phyloP scores from a whole-genome alignment of 2,113 vertebrate genomes.

The Anguilla japonica region DNA sequence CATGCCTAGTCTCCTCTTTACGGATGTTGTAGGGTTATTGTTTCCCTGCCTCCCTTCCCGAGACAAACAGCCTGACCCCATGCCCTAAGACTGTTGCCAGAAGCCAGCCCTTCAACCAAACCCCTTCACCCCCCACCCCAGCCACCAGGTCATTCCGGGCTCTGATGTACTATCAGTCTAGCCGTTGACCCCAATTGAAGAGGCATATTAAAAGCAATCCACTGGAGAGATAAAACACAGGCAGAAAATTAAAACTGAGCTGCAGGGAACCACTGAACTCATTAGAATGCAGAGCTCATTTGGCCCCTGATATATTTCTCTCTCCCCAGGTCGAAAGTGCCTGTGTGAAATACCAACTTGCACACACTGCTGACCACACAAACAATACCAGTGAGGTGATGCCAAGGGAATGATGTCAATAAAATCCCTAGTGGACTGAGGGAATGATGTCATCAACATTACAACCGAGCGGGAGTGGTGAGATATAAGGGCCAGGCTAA shows the following conservation, averaged over 20 bases:
- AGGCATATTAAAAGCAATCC: not conserved
- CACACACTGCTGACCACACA: not conserved
- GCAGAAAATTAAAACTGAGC: not conserved
- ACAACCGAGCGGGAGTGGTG: not conserved
- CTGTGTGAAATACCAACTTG: not conserved
- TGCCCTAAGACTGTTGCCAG: not conserved
- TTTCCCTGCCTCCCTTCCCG: not conserved
- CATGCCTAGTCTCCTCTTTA: not conserved
- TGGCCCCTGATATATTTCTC: not conserved
- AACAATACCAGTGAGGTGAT: not conserved
- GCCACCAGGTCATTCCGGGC: not conserved
- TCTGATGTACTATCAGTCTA: not conserved
- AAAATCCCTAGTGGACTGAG: not conserved
- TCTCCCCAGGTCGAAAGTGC: not conserved
- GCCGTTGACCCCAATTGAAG: not conserved
- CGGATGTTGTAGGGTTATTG: not conserved
- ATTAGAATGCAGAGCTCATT: constrained; percentile 7
- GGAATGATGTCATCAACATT: not conserved
- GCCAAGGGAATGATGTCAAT: not conserved
- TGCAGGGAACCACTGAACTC: not conserved
- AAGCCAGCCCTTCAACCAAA: not conserved
- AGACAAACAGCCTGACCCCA: not conserved
- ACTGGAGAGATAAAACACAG: not conserved
- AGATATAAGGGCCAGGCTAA: not conserved
- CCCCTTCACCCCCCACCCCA: too few species aligned